Evolutionary conservation across 2,113 vertebrate genomes (phyloP).

Genomic region (Clarias macrocephalus): DNA sequence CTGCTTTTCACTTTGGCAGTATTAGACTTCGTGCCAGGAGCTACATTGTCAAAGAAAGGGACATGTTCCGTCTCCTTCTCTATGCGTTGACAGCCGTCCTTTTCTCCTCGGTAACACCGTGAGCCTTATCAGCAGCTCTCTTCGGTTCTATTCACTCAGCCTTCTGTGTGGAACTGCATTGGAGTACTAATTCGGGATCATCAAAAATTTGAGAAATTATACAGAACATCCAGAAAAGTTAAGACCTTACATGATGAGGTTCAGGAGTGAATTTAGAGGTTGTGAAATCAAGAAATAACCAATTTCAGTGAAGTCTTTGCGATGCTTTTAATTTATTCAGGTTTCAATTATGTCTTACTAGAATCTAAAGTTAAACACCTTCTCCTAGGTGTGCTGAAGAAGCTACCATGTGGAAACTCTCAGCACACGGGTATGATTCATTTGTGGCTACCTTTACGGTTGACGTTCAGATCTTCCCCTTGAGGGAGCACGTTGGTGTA

Average conservation of each 20-base stretch:
- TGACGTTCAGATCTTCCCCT: no score
- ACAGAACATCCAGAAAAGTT: not conserved
- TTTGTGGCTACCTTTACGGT: not conserved
- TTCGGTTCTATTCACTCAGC: conserved; percentile 10
- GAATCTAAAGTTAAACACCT: not conserved
- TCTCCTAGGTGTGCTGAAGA: not conserved
- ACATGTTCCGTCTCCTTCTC: conserved; percentile 16
- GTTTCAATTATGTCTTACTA: not conserved
- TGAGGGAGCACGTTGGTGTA: no score
- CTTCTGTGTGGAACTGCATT: not conserved
- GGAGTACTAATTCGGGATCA: not conserved
- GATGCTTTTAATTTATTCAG: not conserved
- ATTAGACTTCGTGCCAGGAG: conserved; percentile 25
- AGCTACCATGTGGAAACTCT: not conserved
- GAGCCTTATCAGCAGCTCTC: not conserved
- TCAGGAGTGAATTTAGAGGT: not conserved
- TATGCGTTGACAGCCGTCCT: not conserved
- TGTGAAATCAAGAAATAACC: not conserved
- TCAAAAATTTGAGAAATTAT: not conserved
- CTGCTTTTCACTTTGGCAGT: conserved; percentile 23
- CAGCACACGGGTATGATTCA: not conserved
- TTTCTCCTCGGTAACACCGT: conserved; percentile 3
- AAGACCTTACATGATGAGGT: not conserved
- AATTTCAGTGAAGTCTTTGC: not conserved
- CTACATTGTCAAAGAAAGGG: conserved; percentile 15